Base-by-base conservation (phyloP, 1,140 invertebrate genomes). In the Drosophila varians region DNA sequence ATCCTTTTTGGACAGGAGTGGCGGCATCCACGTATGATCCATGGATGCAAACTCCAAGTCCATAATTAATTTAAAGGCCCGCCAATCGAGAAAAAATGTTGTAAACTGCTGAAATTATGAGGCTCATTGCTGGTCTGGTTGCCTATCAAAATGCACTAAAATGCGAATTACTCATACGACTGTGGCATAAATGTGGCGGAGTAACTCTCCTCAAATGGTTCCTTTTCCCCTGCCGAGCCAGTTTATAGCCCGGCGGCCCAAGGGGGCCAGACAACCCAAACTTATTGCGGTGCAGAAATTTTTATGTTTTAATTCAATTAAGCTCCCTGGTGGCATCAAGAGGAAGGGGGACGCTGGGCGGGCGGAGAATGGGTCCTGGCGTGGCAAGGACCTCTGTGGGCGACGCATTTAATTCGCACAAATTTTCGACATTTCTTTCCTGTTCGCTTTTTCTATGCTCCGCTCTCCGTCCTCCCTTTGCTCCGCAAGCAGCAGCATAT, bases 281-380 rank as follows among this genome's bases (percentile, higher is more conserved):
- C 79, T 74, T 78, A 84, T 75, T 84, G 74, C 80, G 79, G 65
- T 79, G 65, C 79, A 64, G 56, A 83, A 73, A 76, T 79, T 76
- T 78, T 86, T 84, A 80, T 86, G 80, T 84, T 84, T 84, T 84
- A 86, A 84, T 84, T 86, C 80, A 84, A 86, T 84, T 84, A 84
- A 70, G 72, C 76, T 52, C 23, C 46, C 43, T 16, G 65, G 14
- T 25, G 19, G 28, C 34, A 28, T 51, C 56, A 12, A 3, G 14
- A 4, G n/a, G 25, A 25, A 43, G 38, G 9, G 11, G 0, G 4
- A 12, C 21, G 21, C 4, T 19, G 34, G 49, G 23, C 1, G 25
- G n/a, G 7, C 8, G 12, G 8, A 21, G 31, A 7, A 9, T 11
- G 9, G 28, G 28, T 3, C 9, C 28, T 31, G 8, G 9, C 3